These are phyloP conservation scores for Dermolepida albohirtum DNA, from an alignment of 2,888 invertebrate species.

Conservation along the genomic window DNA sequence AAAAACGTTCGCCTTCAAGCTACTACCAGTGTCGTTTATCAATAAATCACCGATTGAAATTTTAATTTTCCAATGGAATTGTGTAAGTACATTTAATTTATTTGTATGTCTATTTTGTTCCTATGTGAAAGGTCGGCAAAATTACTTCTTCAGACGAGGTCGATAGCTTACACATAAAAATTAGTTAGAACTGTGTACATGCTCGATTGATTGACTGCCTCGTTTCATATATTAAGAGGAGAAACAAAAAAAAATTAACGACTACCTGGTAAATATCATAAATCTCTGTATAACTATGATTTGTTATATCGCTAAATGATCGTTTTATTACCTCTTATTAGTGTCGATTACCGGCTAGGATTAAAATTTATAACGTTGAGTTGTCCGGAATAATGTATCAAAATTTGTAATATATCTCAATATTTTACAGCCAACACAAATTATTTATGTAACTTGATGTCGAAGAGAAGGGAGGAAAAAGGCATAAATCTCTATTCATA, in stretches of 20 bases:
- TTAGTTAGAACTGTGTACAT: constrained; percentile 19
- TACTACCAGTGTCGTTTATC: constrained; percentile 16
- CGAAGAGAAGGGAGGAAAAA: background rate
- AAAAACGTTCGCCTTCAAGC: constrained; percentile 23
- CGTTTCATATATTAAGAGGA: background rate
- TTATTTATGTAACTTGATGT: background rate
- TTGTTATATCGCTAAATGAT: constrained; percentile 21
- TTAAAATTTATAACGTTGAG: constrained; percentile 5
- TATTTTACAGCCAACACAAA: no score
- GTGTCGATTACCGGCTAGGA: constrained; percentile 1
- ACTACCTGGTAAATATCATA: constrained; percentile 28
- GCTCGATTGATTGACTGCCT: constrained; percentile 21
- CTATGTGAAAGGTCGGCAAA: constrained; percentile 31
- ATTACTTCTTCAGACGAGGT: constrained; percentile 27
- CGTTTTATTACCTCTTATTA: constrained; percentile 26
- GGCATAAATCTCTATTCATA: no score
- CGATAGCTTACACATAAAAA: constrained; percentile 31
- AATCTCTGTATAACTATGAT: constrained; percentile 20
- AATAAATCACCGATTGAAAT: constrained; percentile 32
- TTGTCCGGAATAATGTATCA: no score
- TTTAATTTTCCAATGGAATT: constrained; percentile 35
- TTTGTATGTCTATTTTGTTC: constrained; percentile 1
- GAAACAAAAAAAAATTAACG: constrained; percentile 23
- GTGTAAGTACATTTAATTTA: constrained; percentile 22
- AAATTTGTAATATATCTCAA: no score